Conservation (phyloP, 2,888 invertebrate species). For the Drosophila lacicola region DNA sequence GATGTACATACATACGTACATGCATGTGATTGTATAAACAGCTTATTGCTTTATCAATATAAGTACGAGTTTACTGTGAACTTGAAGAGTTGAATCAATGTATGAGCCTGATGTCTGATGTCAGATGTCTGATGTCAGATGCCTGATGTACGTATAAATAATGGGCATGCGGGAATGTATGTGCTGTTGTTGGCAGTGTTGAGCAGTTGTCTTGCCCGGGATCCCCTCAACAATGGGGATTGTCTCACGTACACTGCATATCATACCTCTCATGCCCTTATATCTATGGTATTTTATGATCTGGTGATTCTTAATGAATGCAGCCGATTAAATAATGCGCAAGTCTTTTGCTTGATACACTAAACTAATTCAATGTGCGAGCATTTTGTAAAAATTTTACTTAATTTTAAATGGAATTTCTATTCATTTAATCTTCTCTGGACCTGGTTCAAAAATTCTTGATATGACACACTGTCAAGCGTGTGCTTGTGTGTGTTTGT, state of each 20-base stretch:
- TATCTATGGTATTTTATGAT: slow-evolving; percentile 13
- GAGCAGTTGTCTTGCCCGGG: slow-evolving; percentile 19
- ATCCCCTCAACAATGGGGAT: not conserved
- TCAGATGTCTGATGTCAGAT: slow-evolving; percentile 6
- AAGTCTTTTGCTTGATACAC: slow-evolving; percentile 70
- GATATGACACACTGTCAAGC: slow-evolving; percentile 58
- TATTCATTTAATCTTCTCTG: slow-evolving; percentile 20
- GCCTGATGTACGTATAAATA: slow-evolving; percentile 1
- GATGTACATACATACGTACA: slow-evolving; percentile 19
- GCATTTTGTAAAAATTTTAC: slow-evolving; percentile 54
- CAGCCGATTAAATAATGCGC: slow-evolving; percentile 62
- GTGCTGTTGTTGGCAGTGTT: slow-evolving; percentile 45
- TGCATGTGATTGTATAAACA: slow-evolving; percentile 70
- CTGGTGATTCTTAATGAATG: slow-evolving; percentile 21
- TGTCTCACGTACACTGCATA: slow-evolving; percentile 12
- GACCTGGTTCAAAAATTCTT: slow-evolving; percentile 50
- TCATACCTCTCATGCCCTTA: slow-evolving; percentile 13
- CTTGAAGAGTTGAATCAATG: slow-evolving; percentile 32
- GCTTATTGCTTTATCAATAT: slow-evolving; percentile 72
- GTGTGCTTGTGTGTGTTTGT: slow-evolving; percentile 25
- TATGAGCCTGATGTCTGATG: slow-evolving; percentile 26
- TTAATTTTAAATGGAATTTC: slow-evolving; percentile 57
- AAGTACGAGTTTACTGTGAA: slow-evolving; percentile 33
- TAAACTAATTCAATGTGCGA: slow-evolving; percentile 54
- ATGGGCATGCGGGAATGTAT: slow-evolving; percentile 14